Evolutionary conservation across 2,888 invertebrate species (phyloP).

Genomic region (Falcaria lacertinaria): DNA sequence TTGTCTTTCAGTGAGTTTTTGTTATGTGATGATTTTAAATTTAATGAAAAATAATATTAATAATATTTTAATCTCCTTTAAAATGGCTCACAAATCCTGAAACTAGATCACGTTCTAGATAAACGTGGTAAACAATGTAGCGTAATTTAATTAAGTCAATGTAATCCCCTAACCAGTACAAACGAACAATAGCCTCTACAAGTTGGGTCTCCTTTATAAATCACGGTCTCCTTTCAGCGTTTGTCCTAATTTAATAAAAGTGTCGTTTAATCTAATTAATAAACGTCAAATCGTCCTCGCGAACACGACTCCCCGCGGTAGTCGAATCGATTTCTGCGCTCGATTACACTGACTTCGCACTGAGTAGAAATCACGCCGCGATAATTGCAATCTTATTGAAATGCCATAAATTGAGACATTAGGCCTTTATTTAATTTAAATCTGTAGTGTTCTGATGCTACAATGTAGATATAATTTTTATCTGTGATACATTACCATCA

Average conservation of each 20-base stretch:
- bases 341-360: conserved; percentile 20
- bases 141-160: conserved; percentile 18
- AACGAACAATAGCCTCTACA: conserved; percentile 36
- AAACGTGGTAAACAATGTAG: neutral
- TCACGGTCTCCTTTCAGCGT: conserved; percentile 32
- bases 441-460: too few species aligned
- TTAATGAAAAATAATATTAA: too few species aligned
- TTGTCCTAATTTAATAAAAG: conserved; percentile 39
- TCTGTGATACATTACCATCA: too few species aligned
- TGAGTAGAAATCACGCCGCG: neutral
- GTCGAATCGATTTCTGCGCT: conserved; percentile 18
- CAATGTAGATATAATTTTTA: too few species aligned
- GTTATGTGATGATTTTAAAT: too few species aligned
- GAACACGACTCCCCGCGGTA: conserved; percentile 12
- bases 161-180: conserved; percentile 13
- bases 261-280: conserved; percentile 37
- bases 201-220: conserved; percentile 30
- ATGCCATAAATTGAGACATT: too few species aligned
- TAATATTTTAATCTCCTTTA: too few species aligned
- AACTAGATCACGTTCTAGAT: neutral
- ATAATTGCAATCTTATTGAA: too few species aligned
- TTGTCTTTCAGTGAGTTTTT: too few species aligned
- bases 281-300: conserved; percentile 25
- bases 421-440: too few species aligned
- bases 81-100: neutral